Conservation (phyloP, 2,797 vertebrate genomes). For the Gambusia yucatana region DNA sequence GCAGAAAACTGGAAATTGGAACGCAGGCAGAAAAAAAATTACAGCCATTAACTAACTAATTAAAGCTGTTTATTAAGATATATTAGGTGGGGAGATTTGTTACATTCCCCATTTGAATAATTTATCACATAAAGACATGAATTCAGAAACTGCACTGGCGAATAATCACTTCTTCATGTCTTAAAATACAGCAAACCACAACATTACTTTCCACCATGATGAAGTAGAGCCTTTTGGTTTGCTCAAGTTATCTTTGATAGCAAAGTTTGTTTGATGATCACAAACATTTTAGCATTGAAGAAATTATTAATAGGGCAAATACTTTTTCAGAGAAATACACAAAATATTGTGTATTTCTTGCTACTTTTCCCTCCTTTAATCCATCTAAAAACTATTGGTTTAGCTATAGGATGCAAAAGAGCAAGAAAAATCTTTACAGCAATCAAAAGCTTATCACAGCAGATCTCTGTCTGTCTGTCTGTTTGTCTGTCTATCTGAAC, state of each 20-base stretch:
- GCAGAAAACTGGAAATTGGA: not conserved
- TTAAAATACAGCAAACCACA: not conserved
- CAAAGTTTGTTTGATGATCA: not conserved
- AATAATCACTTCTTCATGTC: not conserved
- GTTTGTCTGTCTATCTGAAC: not conserved
- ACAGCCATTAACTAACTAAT: not conserved
- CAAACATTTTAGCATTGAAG: not conserved
- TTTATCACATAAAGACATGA: not conserved
- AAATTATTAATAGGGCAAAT: not conserved
- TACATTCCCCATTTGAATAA: not conserved
- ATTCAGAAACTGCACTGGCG: not conserved
- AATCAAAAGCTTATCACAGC: no score
- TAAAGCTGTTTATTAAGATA: not conserved
- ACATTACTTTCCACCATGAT: not conserved
- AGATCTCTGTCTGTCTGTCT: not conserved
- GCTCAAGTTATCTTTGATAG: not conserved
- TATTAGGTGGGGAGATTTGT: not conserved
- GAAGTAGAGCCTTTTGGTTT: not conserved
- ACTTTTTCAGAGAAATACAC: not conserved
- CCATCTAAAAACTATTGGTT: not conserved
- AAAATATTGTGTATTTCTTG: not conserved
- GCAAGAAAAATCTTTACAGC: no score
- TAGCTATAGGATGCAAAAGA: not conserved
- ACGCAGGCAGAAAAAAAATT: not conserved
- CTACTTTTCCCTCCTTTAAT: not conserved